These are phyloP conservation scores for Ypsolopha sequella DNA, from an alignment of 2,888 invertebrate species.

Conservation along the genomic window DNA sequence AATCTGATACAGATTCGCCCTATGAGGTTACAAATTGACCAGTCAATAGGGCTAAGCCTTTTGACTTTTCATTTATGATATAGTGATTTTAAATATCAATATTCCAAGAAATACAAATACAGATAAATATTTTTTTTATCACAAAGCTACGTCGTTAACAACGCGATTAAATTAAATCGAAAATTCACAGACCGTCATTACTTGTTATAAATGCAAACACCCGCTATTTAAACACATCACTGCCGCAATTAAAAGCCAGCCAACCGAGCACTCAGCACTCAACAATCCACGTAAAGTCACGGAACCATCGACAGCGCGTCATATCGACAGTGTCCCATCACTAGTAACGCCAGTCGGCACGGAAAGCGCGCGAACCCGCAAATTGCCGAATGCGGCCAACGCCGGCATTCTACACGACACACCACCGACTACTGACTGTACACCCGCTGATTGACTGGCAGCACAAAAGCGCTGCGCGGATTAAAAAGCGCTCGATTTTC, in stretches of 20 bases:
- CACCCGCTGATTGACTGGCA: too few species aligned
- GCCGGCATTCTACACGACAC: slow-evolving; percentile 22
- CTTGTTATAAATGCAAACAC: neutral
- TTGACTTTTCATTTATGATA: too few species aligned
- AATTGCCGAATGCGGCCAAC: slow-evolving; percentile 7
- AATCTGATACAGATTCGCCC: too few species aligned
- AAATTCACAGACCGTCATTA: neutral
- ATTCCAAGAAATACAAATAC: neutral
- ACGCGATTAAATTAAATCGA: neutral
- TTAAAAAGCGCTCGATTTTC: too few species aligned
- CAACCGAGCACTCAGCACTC: neutral
- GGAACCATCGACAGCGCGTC: slow-evolving; percentile 18
- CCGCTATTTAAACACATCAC: too few species aligned
- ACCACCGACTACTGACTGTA: slow-evolving; percentile 34
- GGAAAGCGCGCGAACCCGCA: neutral
- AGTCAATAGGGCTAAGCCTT: too few species aligned
- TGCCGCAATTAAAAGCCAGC: neutral
- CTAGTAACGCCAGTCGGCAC: slow-evolving; percentile 15
- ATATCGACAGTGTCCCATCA: slow-evolving; percentile 30
- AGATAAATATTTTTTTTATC: too few species aligned
- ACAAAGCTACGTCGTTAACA: too few species aligned
- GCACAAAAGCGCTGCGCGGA: too few species aligned
- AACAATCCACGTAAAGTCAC: neutral
- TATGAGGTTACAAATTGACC: too few species aligned
- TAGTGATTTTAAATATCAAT: too few species aligned